Base-by-base conservation (phyloP, 2,113 vertebrate species). In the Oreotragus oreotragus region DNA sequence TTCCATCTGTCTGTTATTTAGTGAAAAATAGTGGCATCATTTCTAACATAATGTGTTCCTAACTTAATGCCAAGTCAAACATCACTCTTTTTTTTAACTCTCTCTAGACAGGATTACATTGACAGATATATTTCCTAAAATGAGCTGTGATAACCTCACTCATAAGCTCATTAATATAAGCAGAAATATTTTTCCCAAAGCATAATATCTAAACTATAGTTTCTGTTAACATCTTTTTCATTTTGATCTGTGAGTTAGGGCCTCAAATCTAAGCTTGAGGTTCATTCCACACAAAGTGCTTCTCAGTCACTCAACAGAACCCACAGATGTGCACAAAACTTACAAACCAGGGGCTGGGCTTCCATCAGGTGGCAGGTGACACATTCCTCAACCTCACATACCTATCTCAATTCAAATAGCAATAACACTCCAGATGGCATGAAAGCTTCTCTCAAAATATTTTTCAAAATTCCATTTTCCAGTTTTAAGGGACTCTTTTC, bases 11-110 rank as follows among this genome's bases (percentile, higher is more conserved):
- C 25, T 80, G 30, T 79, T 66, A 84, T 39, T n/a, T 62, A 89
- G n/a, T 57, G n/a, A 88, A 84, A 94, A 84, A 53, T 12, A 77
- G 25, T 76, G 45, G 23, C 21, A 73, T 76, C 47, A 84, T 64
- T 90, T 97, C 43, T 53, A 77, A 88, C 21, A 55, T 58, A 89
- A 73, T 76, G 91, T 88, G 73, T 84, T 91, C 86, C 64, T 90
- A n/a, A 58, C 47, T 94, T 83, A 64, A 84, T 79, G 27, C 25
- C 84, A 95, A 96, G 76, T 91, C 21, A 45, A 93, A 30, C 4
- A 88, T 81, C 28, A 81, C 76, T 93, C 51, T 49, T 96, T 47
- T 49, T 80, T 84, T 88, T 27, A 91, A 95, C 62, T 96, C 36
- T 80, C 62, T 90, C 36, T 43, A 73, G 47, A 58, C 79, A 91